These are phyloP conservation scores for Zaprionus bogoriensis DNA, from an alignment of 2,888 invertebrate genomes.

Conservation along the genomic window DNA sequence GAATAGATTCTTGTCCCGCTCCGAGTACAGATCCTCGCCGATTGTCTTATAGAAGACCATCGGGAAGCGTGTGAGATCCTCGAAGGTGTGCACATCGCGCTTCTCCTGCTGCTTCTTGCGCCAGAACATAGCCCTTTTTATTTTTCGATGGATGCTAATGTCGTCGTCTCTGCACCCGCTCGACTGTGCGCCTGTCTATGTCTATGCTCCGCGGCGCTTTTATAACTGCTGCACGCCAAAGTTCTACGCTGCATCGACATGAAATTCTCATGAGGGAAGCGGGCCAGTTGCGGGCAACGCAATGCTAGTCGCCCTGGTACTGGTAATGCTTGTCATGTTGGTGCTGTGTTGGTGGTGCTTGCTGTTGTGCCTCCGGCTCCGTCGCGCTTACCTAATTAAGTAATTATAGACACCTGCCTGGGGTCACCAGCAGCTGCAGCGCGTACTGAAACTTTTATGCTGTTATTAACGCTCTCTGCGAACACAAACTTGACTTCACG, in stretches of 20 bases:
- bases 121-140: too few relatives aligned
- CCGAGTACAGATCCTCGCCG: constrained; percentile 72
- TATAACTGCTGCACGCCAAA: background rate
- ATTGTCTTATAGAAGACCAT: constrained; percentile 72
- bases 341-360: too few relatives aligned
- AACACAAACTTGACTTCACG: background rate
- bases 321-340: too few relatives aligned
- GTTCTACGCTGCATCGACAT: constrained; percentile 22
- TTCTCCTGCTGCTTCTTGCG: constrained; percentile 23
- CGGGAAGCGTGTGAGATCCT: constrained; percentile 64
- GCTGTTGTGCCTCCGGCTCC: constrained; percentile 1
- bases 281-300: constrained; percentile 37
- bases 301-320: constrained; percentile 8
- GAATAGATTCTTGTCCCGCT: constrained; percentile 45
- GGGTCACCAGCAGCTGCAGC: constrained; percentile 16
- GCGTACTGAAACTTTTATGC: constrained; percentile 18
- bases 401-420: constrained; percentile 59
- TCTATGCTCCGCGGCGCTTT: constrained; percentile 30
- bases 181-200: background rate
- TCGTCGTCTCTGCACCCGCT: background rate
- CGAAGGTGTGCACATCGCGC: constrained; percentile 46
- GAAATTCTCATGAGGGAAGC: constrained; percentile 59
- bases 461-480: constrained; percentile 2
- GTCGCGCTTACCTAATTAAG: constrained; percentile 28
- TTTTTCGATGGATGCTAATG: too few relatives aligned